Evolutionary conservation across 1,140 invertebrate genomes (phyloP).

Genomic region (Babylonia areolata): DNA sequence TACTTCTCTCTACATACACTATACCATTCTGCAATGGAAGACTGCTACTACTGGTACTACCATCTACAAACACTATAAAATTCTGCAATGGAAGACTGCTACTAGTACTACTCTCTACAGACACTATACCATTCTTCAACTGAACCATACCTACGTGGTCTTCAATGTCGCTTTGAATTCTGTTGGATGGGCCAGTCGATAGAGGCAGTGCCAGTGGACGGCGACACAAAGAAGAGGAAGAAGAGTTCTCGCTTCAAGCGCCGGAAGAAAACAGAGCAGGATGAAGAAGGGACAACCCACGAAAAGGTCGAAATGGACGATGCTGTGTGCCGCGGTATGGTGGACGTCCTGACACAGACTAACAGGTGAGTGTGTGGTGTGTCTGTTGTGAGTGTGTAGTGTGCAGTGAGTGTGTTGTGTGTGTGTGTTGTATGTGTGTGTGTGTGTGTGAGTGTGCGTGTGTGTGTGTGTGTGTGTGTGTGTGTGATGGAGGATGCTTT

Average conservation of each 20-base stretch:
- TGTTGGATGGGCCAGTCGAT: background rate
- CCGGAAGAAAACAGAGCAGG: slow-evolving; percentile 8
- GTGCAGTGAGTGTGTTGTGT: slow-evolving; percentile 14
- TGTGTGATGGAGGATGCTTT: background rate
- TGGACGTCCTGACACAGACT: slow-evolving; percentile 52
- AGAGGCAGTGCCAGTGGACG: background rate
- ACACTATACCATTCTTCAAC: too few relatives aligned
- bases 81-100: too few relatives aligned
- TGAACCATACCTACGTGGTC: too few relatives aligned
- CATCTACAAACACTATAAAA: too few relatives aligned
- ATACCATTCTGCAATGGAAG: too few relatives aligned
- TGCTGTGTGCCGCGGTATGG: slow-evolving; percentile 50
- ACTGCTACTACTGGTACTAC: too few relatives aligned
- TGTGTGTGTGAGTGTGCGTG: slow-evolving; percentile 14
- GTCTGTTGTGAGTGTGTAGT: background rate
- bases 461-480: background rate
- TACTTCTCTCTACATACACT: too few relatives aligned
- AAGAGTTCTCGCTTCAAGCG: slow-evolving; percentile 30
- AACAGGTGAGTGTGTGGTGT: slow-evolving; percentile 42
- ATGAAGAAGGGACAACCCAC: slow-evolving; percentile 8
- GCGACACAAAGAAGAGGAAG: slow-evolving; percentile 19
- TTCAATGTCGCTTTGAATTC: too few relatives aligned
- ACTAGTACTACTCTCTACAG: too few relatives aligned
- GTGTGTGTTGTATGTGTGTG: background rate
- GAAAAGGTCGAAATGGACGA: slow-evolving; percentile 44